These are phyloP conservation scores for Cherax quadricarinatus DNA, from an alignment of 1,140 invertebrate genomes.

Conservation along the genomic window DNA sequence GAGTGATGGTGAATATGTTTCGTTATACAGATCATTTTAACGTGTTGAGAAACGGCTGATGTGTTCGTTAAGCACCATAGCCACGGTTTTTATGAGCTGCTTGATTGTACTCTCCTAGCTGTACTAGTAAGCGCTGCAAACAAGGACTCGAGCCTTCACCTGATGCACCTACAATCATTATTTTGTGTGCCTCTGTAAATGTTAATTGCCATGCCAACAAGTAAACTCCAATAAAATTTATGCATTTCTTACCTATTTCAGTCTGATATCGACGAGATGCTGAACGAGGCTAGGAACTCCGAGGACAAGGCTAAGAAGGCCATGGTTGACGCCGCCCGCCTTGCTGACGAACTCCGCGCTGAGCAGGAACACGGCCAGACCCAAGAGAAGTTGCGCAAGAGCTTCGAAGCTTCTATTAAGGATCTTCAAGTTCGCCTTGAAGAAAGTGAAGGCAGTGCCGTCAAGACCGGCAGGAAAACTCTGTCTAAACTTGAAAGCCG, in stretches of 20 bases:
- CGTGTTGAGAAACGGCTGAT: too few species aligned
- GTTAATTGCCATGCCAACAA: neutral
- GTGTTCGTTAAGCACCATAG: too few species aligned
- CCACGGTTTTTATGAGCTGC: too few species aligned
- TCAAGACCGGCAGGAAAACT: constrained; percentile 57
- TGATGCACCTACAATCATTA: too few species aligned
- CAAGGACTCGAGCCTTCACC: too few species aligned
- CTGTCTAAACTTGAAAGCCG: constrained; percentile 77
- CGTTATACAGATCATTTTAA: too few species aligned
- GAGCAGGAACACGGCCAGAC: constrained; percentile 47
- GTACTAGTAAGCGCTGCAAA: too few species aligned
- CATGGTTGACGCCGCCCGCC: constrained; percentile 51
- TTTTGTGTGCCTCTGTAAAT: neutral
- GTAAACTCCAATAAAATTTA: neutral
- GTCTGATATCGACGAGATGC: constrained; percentile 35
- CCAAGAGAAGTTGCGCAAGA: constrained; percentile 27
- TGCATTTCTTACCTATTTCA: neutral
- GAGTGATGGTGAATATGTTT: too few species aligned
- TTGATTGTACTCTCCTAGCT: too few species aligned
- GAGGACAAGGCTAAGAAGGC: constrained; percentile 47
- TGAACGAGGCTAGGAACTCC: constrained; percentile 47
- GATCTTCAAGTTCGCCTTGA: constrained; percentile 26
- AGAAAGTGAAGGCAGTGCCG: constrained; percentile 79
- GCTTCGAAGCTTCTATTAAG: constrained; percentile 20
- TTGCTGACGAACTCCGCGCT: constrained; percentile 37